phyloP scores from a whole-genome alignment of 2,888 invertebrate species.

The Leucania comma region DNA sequence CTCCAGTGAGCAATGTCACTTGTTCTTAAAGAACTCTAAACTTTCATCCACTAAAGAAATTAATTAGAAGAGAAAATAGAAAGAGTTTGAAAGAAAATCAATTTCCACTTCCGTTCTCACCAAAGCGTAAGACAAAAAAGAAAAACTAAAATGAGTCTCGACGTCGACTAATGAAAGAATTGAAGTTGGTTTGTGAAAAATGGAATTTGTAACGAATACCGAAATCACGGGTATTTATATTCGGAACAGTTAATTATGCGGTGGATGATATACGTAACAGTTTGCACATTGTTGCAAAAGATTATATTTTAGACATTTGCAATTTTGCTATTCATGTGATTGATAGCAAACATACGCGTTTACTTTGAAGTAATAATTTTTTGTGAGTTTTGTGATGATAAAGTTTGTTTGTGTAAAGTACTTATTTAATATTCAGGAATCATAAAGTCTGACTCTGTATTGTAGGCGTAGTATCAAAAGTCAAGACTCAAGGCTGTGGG shows the following conservation, averaged over 20 bases:
- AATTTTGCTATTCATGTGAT: conserved; percentile 51
- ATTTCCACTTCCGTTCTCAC: conserved; percentile 50
- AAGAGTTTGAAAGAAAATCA: conserved; percentile 54
- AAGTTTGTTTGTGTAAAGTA: background rate
- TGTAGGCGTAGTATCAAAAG: background rate
- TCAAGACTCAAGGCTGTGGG: background rate
- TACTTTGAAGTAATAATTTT: conserved; percentile 5
- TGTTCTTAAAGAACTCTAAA: conserved; percentile 25
- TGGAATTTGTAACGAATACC: conserved; percentile 17
- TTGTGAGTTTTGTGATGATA: background rate
- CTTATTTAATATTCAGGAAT: background rate
- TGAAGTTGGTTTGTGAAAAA: conserved; percentile 31
- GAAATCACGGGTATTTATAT: conserved; percentile 41
- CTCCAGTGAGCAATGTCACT: conserved; percentile 17
- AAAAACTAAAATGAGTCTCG: conserved; percentile 33
- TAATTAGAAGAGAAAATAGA: conserved; percentile 50
- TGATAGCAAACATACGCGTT: conserved; percentile 42
- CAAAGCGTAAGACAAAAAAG: conserved; percentile 31
- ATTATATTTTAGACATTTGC: conserved; percentile 49
- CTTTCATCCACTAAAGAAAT: conserved; percentile 45
- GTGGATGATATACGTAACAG: conserved; percentile 30
- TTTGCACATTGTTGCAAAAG: conserved; percentile 49
- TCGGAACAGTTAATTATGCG: conserved; percentile 44
- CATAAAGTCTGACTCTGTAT: background rate
- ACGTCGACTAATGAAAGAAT: conserved; percentile 29